Evolutionary conservation across 2,888 invertebrate species (phyloP).

Genomic region (Drosophila macrothrix): DNA sequence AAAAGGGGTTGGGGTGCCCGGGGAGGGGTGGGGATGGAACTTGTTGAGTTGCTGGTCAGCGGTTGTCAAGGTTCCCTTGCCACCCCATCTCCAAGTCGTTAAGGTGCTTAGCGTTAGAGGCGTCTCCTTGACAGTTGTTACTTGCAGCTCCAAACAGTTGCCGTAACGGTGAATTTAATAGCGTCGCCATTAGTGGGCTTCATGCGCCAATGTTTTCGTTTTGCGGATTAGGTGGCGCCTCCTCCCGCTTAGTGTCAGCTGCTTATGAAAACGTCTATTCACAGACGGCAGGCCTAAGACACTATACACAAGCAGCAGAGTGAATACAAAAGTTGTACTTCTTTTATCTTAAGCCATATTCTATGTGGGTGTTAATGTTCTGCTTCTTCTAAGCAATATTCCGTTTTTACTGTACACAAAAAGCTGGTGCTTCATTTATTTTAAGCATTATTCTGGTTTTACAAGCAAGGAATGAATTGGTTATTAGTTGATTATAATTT

Average conservation of each 20-base stretch:
- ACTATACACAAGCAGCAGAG: neutral
- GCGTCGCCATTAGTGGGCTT: slow-evolving; percentile 67
- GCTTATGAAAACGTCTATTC: slow-evolving; percentile 21
- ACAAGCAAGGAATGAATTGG: neutral
- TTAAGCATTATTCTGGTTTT: neutral
- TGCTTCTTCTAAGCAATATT: neutral
- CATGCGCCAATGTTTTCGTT: slow-evolving; percentile 46
- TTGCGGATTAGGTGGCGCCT: slow-evolving; percentile 45
- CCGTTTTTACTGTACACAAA: neutral
- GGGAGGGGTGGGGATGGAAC: neutral
- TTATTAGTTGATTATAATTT: neutral
- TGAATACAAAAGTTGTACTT: neutral
- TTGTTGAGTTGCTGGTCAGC: slow-evolving; percentile 63
- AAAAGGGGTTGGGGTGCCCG: neutral
- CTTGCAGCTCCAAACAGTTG: slow-evolving; percentile 9
- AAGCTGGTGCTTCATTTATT: neutral
- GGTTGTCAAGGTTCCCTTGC: slow-evolving; percentile 22
- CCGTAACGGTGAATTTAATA: slow-evolving; percentile 33
- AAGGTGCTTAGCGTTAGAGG: slow-evolving; percentile 74
- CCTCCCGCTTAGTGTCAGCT: slow-evolving; percentile 31
- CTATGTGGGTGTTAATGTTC: neutral
- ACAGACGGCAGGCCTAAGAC: slow-evolving; percentile 5
- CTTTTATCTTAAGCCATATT: neutral
- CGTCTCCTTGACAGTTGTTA: slow-evolving; percentile 54
- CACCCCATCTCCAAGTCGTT: slow-evolving; percentile 53